Percentiles rank a stretch among this genome's conserved stretches.
These are phyloP conservation scores for Astur gentilis DNA, from an alignment of 2,113 vertebrate genomes.

Conservation along the genomic window DNA sequence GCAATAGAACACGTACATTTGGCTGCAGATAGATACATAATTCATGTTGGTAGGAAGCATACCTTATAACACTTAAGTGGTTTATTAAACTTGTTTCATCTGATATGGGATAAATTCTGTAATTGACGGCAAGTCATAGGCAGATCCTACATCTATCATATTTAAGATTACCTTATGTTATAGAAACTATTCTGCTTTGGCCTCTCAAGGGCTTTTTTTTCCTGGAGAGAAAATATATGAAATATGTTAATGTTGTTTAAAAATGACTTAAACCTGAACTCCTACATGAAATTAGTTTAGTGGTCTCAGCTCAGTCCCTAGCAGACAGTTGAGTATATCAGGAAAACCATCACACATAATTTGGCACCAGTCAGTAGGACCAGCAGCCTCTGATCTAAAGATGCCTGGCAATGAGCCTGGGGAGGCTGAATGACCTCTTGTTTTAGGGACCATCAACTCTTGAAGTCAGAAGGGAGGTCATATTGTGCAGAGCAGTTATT, in stretches of 20 bases:
- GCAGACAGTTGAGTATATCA: constrained; percentile 12
- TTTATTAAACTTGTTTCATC: constrained; percentile 74
- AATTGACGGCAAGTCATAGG: constrained; percentile 57
- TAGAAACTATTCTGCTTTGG: constrained; percentile 53
- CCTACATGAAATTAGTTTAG: constrained; percentile 44
- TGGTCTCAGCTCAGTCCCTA: constrained; percentile 6
- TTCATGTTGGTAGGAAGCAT: constrained; percentile 65
- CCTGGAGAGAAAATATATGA: constrained; percentile 44
- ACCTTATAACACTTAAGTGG: constrained; percentile 72
- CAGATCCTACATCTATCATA: constrained; percentile 65
- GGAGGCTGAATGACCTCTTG: neutral
- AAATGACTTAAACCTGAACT: constrained; percentile 49
- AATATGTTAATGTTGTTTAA: constrained; percentile 67
- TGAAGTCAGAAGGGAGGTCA: neutral
- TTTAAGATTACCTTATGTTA: constrained; percentile 67
- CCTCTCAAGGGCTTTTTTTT: constrained; percentile 12
- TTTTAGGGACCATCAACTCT: neutral
- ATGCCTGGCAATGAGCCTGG: neutral
- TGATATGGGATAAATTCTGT: constrained; percentile 70
- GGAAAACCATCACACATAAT: constrained; percentile 5
- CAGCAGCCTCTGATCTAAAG: constrained; percentile 17
- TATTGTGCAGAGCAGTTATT: neutral
- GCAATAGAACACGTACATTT: constrained; percentile 60
- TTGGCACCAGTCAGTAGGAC: constrained; percentile 8
- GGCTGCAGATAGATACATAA: constrained; percentile 68